Evolutionary conservation across 2,797 vertebrate genomes (phyloP).

Genomic region (Coregonus suidteri): DNA sequence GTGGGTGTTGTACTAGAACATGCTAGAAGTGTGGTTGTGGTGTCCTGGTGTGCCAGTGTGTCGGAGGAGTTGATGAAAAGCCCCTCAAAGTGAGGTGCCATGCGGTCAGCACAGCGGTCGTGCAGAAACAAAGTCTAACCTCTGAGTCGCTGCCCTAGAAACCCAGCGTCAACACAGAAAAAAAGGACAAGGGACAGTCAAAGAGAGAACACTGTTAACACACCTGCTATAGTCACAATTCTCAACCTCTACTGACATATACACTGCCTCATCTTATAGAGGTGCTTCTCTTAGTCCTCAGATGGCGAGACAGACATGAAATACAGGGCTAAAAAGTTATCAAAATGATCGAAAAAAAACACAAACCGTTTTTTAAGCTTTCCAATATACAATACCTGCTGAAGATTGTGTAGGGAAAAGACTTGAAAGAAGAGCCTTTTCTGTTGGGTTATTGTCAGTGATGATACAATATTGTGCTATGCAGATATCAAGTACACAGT

Average conservation of each 20-base stretch:
- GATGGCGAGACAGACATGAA: background rate
- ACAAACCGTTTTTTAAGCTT: background rate
- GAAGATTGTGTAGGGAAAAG: constrained; percentile 9
- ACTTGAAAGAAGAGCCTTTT: constrained; percentile 17
- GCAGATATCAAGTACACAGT: background rate
- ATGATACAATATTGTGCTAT: constrained; percentile 11
- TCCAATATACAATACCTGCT: constrained; percentile 34
- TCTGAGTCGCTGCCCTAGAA: constrained; percentile 88
- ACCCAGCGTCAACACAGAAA: constrained; percentile 80
- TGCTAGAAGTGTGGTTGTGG: constrained; percentile 8
- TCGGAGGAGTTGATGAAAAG: constrained; percentile 82
- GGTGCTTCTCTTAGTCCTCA: background rate
- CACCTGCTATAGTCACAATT: constrained; percentile 34
- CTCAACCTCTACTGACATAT: background rate
- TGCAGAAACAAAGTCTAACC: constrained; percentile 90
- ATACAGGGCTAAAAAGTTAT: background rate
- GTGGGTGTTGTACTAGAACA: background rate
- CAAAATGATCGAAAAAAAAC: background rate
- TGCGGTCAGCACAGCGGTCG: constrained; percentile 83
- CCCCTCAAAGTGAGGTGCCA: constrained; percentile 78
- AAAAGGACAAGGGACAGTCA: constrained; percentile 80
- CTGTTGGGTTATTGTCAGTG: constrained; percentile 22
- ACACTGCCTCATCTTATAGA: background rate
- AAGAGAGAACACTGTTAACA: constrained; percentile 77
- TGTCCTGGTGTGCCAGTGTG: constrained; percentile 71